These are phyloP conservation scores for Drosophila mettleri DNA, from an alignment of 2,888 invertebrate genomes.

Conservation along the genomic window DNA sequence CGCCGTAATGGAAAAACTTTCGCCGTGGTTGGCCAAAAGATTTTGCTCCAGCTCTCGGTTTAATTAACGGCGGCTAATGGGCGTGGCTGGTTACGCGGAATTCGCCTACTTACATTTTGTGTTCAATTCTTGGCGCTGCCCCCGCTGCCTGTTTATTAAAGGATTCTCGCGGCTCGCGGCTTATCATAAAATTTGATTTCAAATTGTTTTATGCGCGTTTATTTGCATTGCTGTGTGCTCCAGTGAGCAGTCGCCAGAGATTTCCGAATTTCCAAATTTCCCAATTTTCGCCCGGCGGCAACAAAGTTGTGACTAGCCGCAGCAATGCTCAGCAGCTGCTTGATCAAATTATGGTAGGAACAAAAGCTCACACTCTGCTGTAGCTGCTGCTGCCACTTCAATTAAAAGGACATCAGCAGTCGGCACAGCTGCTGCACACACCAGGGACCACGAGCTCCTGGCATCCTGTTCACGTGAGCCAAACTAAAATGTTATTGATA, in stretches of 20 bases:
- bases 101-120: slow-evolving; percentile 60
- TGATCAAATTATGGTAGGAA: slow-evolving; percentile 41
- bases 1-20: slow-evolving; percentile 82
- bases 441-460: slow-evolving; percentile 2
- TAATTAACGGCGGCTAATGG: slow-evolving; percentile 78
- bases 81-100: slow-evolving; percentile 49
- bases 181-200: slow-evolving; percentile 80
- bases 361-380: slow-evolving; percentile 33
- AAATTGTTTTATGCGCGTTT: slow-evolving; percentile 77
- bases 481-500: slow-evolving; percentile 73
- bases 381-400: slow-evolving; percentile 62
- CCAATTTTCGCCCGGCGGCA: slow-evolving; percentile 5
- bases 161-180: slow-evolving; percentile 66
- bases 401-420: slow-evolving; percentile 83
- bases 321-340: slow-evolving; percentile 19
- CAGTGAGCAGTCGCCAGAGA: slow-evolving; percentile 27
- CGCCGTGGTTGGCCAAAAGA: slow-evolving; percentile 61
- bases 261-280: slow-evolving; percentile 13
- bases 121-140: slow-evolving; percentile 33
- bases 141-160: slow-evolving; percentile 68
- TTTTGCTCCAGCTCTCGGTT: slow-evolving; percentile 68
- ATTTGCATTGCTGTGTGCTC: slow-evolving; percentile 74
- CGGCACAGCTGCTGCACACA: slow-evolving; percentile 72
- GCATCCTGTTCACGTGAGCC: slow-evolving; percentile 39
- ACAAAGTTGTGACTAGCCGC: slow-evolving; percentile 23